Evolutionary conservation across 1,140 invertebrate genomes (phyloP), one percentile per base, ranked within the genome.

Genomic region (Calephelis nemesis): DNA sequence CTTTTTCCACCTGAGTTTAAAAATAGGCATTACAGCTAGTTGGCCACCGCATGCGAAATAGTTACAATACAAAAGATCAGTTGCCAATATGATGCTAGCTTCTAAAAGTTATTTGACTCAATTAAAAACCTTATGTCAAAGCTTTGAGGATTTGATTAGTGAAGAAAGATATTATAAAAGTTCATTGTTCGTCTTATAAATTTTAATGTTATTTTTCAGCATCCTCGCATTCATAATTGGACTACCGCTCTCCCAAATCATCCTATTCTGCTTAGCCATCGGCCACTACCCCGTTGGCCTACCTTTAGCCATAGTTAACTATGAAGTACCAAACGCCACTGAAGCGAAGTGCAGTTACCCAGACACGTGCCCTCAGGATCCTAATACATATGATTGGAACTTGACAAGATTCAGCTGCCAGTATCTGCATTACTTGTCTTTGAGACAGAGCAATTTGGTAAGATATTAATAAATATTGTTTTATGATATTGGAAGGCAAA

Each of bases 231-330:
- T 99, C 88, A 97, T 99, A 77, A 96, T 99, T 70, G 95, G 97
- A 40, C 92, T 99, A 62, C 98, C 98, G 0, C 95, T 98, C 0
- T 95, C 97, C 65, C 97, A 99, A 93, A 98, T 98, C 70, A 94
- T 98, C 40, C 92, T 99, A 7, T 99, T 99, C 92, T 99, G 98
- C 90, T 84, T 98, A 62, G 97, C 98, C 30, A 98, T 99, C 73
- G 98, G 98, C 12, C 95, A 96, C 72, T 96, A 98, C 82, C 98
- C 98, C 0, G 94, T 94, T 49, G 95, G 96, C 15, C 92, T 99
- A 4, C 95, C 94, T 70, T 87, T 99, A 63, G 97, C 96, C 0
- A 94, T 98, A 60, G 96, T 98, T 47, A 98, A 98, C 91, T 91
- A 96, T 69, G 97, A 98, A 90, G 92, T 78, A 0, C 58, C 87